Percentiles rank a stretch among this genome's conserved stretches.
Evolutionary conservation across 2,797 vertebrate species (phyloP).

Genomic region (Decapterus maruadsi): DNA sequence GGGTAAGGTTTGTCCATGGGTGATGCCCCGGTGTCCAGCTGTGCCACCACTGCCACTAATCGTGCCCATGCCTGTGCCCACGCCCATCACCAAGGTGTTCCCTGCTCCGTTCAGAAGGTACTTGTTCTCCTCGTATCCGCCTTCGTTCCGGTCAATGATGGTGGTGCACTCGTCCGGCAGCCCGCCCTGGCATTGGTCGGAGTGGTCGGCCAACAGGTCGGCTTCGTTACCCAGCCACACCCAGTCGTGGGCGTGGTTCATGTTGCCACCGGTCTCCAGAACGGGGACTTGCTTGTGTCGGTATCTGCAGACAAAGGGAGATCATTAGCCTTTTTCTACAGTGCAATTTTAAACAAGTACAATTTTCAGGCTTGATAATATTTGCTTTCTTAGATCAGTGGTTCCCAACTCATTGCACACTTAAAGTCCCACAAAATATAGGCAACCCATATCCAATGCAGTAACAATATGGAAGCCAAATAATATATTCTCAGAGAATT

Average conservation of each 20-base stretch:
- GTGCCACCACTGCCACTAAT: slow-evolving; percentile 64
- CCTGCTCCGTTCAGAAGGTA: slow-evolving; percentile 92
- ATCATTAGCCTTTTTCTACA: background rate
- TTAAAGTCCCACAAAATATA: too few species aligned
- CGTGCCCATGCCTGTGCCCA: slow-evolving; percentile 69
- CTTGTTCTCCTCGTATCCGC: slow-evolving; percentile 93
- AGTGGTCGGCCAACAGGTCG: slow-evolving; percentile 90
- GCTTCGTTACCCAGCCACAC: slow-evolving; percentile 96
- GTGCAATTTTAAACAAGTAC: background rate
- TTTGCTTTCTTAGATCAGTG: too few species aligned
- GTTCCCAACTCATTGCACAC: too few species aligned
- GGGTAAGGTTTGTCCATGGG: slow-evolving; percentile 89
- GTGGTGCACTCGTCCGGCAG: slow-evolving; percentile 92
- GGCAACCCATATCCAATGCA: too few species aligned
- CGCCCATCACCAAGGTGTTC: slow-evolving; percentile 74
- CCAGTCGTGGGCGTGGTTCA: slow-evolving; percentile 98
- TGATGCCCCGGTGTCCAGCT: slow-evolving; percentile 77
- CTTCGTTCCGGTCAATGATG: slow-evolving; percentile 91
- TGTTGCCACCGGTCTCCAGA: slow-evolving; percentile 92
- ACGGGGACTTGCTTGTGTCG: slow-evolving; percentile 95
- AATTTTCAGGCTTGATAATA: too few species aligned
- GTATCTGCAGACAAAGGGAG: slow-evolving; percentile 78
- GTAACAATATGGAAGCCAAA: too few species aligned
- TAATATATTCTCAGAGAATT: too few species aligned
- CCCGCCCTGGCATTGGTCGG: slow-evolving; percentile 88